Base-by-base conservation (phyloP, 2,797 vertebrate species). In the Heterohyrax brucei region DNA sequence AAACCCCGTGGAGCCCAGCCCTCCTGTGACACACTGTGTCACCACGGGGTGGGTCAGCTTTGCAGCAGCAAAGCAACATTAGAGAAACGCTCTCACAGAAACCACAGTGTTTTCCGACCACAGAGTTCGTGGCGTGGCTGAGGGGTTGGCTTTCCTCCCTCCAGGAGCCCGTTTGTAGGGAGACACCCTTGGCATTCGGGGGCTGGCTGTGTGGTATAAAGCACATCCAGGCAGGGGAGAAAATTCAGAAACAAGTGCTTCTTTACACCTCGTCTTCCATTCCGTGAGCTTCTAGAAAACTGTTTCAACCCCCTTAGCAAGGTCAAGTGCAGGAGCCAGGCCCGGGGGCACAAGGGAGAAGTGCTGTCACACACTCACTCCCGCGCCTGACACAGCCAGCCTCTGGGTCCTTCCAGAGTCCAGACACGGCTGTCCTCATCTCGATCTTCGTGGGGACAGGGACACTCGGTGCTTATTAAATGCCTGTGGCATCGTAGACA, bases 251-350 rank as follows among this genome's bases (percentile, higher is more conserved):
- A 14, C 56, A 80, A 93, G 78, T 16, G 14, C 10, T 56, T 59
- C 56, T 62, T 75, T 68, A 70, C 62, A 62, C 30, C 62, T 56
- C 61, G 80, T 30, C 19, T 30, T 62, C 76, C 92, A 10, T 56
- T 78, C 88, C 50, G 70, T 24, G 12, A 92, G 28, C 39, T 94
- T 81, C 66, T 59, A 61, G 30, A 83, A 76, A 28, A 90, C 53
- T 46, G 64, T 68, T n/a, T 53, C 30, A 64, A n/a, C 33, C 93
- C 30, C 77, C 87, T 87, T 13, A 50, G 22, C 48, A 33, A 24
- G 56, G 59, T 39, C 73, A 56, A 46, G 59, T 72, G 12, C 30
- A 21, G 81, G 30, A 75, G 19, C 21, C 19, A 39, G 44, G 13
- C 48, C 14, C 4, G 76, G 19, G 21, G 64, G 64, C 28, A 28